phyloP scores from a whole-genome alignment of 2,888 invertebrate species.

The Campoletis raptor region DNA sequence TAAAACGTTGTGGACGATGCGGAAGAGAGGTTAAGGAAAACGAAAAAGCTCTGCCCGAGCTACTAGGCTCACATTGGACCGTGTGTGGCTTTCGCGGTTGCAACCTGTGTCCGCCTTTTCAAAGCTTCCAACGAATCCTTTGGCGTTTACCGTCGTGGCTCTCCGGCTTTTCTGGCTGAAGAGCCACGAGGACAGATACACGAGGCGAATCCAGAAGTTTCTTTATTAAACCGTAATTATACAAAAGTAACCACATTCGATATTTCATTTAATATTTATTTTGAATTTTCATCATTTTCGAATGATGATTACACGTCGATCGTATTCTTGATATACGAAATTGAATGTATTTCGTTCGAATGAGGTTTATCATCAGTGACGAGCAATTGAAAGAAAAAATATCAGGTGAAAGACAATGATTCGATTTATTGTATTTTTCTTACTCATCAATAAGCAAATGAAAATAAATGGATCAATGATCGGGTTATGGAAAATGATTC shows the following conservation, averaged over 20 bases:
- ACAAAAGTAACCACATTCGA: conserved; percentile 18
- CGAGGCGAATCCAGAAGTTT: conserved; percentile 73
- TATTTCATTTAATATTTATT: conserved; percentile 19
- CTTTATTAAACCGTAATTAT: conserved; percentile 68
- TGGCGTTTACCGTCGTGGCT: conserved; percentile 10
- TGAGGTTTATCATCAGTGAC: neutral
- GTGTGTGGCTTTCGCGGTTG: conserved; percentile 61
- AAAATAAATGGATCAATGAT: neutral
- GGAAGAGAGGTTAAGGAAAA: conserved; percentile 13
- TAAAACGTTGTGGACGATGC: conserved; percentile 44
- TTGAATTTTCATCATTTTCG: neutral
- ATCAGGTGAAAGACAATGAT: conserved; percentile 3
- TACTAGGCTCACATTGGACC: conserved; percentile 22
- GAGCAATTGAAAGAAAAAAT: neutral
- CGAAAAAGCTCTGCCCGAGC: conserved; percentile 16
- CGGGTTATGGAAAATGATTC: conserved; percentile 13
- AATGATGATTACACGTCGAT: conserved; percentile 7
- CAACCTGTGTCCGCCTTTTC: conserved; percentile 18
- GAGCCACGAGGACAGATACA: conserved; percentile 52
- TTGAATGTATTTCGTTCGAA: conserved; percentile 9
- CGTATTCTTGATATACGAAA: conserved; percentile 26
- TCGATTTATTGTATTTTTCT: neutral
- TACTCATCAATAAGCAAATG: neutral
- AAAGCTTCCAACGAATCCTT: conserved; percentile 22
- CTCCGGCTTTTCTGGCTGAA: conserved; percentile 45